Conservation (phyloP, 2,113 vertebrate genomes). For the Alligator mississippiensis region DNA sequence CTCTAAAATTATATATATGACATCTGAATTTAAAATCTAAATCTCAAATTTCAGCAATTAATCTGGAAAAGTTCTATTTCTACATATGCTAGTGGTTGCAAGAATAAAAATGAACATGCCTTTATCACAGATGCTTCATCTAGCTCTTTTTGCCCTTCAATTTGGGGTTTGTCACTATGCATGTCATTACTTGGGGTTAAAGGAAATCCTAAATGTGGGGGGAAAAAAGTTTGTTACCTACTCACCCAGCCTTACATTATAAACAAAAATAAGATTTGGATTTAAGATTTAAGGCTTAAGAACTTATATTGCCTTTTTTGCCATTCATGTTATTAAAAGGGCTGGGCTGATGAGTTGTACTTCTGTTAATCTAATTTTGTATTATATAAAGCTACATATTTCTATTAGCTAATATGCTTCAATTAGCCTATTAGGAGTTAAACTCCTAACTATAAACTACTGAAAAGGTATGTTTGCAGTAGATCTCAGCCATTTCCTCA, state of each 20-base stretch:
- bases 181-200: neutral
- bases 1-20: neutral
- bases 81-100: neutral
- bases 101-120: neutral
- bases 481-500: neutral
- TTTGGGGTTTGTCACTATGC: neutral
- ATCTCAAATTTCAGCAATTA: neutral
- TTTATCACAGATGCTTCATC: neutral
- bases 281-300: neutral
- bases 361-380: neutral
- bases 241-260: neutral
- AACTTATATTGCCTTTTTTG: neutral
- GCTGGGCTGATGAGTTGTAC: neutral
- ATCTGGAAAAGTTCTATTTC: neutral
- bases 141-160: neutral
- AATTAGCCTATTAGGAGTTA: neutral
- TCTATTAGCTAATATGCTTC: neutral
- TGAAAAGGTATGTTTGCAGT: neutral
- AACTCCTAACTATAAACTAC: neutral
- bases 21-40: neutral
- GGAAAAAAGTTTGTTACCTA: neutral
- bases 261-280: neutral
- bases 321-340: neutral
- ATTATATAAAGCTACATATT: neutral
- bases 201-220: constrained; percentile 22